phyloP scores from a whole-genome alignment of 2,797 vertebrate genomes.

The Cephalopachus bancanus region DNA sequence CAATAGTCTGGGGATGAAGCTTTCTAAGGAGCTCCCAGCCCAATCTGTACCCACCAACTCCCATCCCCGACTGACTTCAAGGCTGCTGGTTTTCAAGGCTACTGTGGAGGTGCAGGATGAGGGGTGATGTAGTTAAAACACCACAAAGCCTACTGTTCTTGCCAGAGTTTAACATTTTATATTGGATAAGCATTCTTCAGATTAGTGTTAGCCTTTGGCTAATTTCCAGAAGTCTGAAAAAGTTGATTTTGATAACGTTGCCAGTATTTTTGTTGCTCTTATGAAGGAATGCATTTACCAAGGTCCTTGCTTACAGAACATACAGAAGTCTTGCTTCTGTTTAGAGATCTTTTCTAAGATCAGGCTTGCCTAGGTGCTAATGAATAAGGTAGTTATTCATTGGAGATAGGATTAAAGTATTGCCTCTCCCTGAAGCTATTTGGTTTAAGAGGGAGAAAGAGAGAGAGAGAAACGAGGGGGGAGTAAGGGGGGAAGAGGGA shows the following conservation, averaged over 20 bases:
- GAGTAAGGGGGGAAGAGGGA: too few species aligned
- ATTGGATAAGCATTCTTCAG: neutral
- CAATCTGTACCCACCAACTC: too few species aligned
- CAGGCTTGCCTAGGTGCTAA: neutral
- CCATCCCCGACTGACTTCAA: neutral
- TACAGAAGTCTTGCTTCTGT: neutral
- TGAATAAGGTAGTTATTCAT: neutral
- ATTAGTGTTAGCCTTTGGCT: neutral
- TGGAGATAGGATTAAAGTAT: neutral
- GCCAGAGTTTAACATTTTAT: neutral
- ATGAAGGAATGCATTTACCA: neutral
- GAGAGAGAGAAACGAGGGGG: too few species aligned
- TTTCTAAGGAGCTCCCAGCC: neutral
- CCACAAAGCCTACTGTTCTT: neutral
- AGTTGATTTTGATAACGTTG: neutral
- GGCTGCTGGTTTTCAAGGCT: neutral
- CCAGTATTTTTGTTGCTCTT: neutral
- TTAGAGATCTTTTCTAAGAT: neutral
- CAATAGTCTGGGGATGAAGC: neutral
- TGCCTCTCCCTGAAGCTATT: neutral
- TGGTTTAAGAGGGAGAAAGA: neutral
- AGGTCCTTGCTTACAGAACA: neutral
- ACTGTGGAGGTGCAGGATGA: neutral
- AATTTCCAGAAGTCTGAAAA: neutral
- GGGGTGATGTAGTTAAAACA: too few species aligned